A percentile compares a stretch with the other conserved stretches of the same genome.
phyloP scores from a whole-genome alignment of 1,140 invertebrate genomes.

The Hydropsyche tenuis region DNA sequence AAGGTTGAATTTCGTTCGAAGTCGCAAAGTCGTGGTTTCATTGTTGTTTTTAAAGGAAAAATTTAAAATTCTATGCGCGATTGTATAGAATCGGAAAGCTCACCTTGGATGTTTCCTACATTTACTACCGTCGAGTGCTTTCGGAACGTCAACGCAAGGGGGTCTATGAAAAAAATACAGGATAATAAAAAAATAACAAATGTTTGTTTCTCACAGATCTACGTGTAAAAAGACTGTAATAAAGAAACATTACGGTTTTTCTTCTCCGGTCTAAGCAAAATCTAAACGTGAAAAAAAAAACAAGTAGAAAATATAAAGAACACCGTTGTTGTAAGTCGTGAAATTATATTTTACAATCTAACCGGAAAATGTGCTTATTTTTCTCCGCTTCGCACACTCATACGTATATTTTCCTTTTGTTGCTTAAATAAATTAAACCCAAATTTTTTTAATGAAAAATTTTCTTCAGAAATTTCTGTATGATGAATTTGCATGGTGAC shows the following conservation, averaged over 20 bases:
- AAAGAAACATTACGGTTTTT: conserved; percentile 46
- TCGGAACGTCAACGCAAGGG: conserved; percentile 32
- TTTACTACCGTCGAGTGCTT: conserved; percentile 17
- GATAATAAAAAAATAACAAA: conserved; percentile 50
- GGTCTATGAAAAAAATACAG: conserved; percentile 30
- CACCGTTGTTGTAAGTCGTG: conserved; percentile 13
- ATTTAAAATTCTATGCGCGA: not conserved
- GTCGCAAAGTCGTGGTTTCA: not conserved
- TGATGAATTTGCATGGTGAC: too few relatives aligned
- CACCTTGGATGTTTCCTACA: conserved; percentile 32
- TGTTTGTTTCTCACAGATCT: conserved; percentile 47
- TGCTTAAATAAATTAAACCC: too few relatives aligned
- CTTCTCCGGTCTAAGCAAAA: conserved; percentile 23
- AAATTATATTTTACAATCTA: conserved; percentile 24
- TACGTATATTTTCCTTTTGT: too few relatives aligned
- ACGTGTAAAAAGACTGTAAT: conserved; percentile 45
- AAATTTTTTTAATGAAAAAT: too few relatives aligned
- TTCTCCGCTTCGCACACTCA: not conserved
- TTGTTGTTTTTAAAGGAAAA: not conserved
- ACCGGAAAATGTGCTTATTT: conserved; percentile 15
- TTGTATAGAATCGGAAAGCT: not conserved
- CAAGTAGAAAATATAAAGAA: conserved; percentile 3
- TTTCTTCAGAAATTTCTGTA: too few relatives aligned
- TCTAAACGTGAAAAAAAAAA: conserved; percentile 30
- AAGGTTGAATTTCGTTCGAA: too few relatives aligned